Evolutionary conservation across 2,888 invertebrate species (phyloP).

Genomic region (Himalopsyche tibetana): DNA sequence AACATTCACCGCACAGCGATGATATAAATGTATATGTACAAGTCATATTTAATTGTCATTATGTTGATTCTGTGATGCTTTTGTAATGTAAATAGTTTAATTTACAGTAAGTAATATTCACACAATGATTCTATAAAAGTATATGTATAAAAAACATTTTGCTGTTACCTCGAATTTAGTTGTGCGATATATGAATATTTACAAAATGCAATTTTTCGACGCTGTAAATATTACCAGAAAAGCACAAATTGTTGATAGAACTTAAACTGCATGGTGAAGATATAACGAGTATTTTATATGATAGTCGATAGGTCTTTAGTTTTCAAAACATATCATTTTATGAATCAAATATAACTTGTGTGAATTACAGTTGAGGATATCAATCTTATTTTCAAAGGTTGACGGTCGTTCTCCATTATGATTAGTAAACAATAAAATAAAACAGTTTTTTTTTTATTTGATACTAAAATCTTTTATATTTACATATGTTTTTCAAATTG

Average conservation of each 20-base stretch:
- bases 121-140: slow-evolving; percentile 5
- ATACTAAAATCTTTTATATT: too few species aligned
- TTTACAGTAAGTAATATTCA: neutral
- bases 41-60: slow-evolving; percentile 6
- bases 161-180: slow-evolving; percentile 22
- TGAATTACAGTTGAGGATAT: neutral
- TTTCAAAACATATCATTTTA: slow-evolving; percentile 37
- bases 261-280: neutral
- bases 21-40: neutral
- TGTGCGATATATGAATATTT: neutral
- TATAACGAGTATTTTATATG: neutral
- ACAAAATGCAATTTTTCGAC: neutral
- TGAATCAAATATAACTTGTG: neutral
- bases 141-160: neutral
- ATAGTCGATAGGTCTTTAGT: neutral
- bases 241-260: slow-evolving; percentile 42
- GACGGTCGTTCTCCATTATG: neutral
- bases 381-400: slow-evolving; percentile 1
- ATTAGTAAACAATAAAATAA: neutral
- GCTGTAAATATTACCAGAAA: slow-evolving; percentile 3
- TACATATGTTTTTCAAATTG: too few species aligned
- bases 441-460: too few species aligned
- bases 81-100: slow-evolving; percentile 34
- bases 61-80: slow-evolving; percentile 40
- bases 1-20: too few species aligned